These are phyloP conservation scores for Tenebrosternarchus preto DNA, from an alignment of 2,113 vertebrate species.

Conservation along the genomic window DNA sequence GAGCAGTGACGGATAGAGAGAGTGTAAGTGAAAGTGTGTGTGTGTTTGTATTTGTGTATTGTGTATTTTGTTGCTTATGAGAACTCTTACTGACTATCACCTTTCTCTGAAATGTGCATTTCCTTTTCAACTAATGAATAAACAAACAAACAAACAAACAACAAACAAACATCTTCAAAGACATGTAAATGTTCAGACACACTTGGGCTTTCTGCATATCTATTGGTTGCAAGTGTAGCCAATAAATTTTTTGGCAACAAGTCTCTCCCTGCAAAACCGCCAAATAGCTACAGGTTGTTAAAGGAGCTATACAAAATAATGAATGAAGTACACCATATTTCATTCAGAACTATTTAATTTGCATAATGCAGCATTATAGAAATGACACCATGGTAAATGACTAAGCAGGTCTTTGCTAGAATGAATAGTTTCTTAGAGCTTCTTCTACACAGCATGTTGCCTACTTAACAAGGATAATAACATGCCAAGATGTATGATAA, in stretches of 20 bases:
- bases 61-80: not conserved
- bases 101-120: not conserved
- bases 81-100: not conserved
- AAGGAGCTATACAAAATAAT: not conserved
- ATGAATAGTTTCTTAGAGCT: too few relatives aligned
- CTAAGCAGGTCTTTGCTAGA: not conserved
- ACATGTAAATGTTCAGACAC: too few relatives aligned
- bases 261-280: not conserved
- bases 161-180: not conserved
- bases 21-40: not conserved
- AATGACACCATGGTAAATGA: not conserved
- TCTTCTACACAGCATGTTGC: too few relatives aligned
- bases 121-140: not conserved
- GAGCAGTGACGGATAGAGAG: not conserved
- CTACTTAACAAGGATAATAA: too few relatives aligned
- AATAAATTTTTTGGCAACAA: not conserved
- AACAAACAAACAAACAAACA: not conserved
- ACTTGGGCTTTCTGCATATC: not conserved
- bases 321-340: not conserved
- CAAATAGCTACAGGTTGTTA: constrained; percentile 3
- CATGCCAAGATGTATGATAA: too few relatives aligned
- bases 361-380: not conserved
- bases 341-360: not conserved
- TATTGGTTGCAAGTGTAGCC: not conserved
- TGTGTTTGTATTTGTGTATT: not conserved